A percentile compares a stretch with the other conserved stretches of the same genome.
These are phyloP conservation scores for Forbesichthys papilliferus DNA, from an alignment of 2,113 vertebrate genomes.

Conservation along the genomic window DNA sequence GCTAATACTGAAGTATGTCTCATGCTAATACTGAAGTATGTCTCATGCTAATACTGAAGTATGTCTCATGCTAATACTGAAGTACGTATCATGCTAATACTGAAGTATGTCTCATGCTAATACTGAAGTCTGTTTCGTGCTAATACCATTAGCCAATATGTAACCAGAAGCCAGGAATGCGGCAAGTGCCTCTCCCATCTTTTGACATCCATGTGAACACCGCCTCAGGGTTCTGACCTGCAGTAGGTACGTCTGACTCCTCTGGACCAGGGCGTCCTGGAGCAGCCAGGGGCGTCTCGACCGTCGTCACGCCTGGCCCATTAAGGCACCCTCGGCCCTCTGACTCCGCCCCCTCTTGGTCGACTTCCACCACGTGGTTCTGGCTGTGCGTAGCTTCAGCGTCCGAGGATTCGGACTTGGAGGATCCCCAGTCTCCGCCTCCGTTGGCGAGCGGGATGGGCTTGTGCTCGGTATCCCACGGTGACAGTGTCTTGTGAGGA, in stretches of 20 bases:
- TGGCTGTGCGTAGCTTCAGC: not conserved
- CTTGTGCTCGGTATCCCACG: constrained; percentile 8
- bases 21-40: too few species aligned
- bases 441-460: constrained; percentile 24
- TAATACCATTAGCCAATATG: too few species aligned
- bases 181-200: too few species aligned
- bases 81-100: too few species aligned
- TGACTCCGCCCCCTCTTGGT: not conserved
- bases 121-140: too few species aligned
- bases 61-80: too few species aligned
- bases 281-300: not conserved
- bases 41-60: too few species aligned
- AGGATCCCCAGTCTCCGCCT: not conserved
- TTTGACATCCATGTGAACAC: too few species aligned
- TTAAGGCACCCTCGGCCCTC: constrained; percentile 2
- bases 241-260: not conserved
- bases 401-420: not conserved
- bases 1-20: too few species aligned
- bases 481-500: not conserved
- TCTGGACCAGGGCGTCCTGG: constrained; percentile 5
- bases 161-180: too few species aligned
- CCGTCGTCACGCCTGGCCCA: not conserved
- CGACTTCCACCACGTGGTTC: not conserved
- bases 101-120: too few species aligned
- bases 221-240: constrained; percentile 23